Evolutionary conservation across 2,888 invertebrate genomes (phyloP).

Genomic region (Drosophila percnosoma): DNA sequence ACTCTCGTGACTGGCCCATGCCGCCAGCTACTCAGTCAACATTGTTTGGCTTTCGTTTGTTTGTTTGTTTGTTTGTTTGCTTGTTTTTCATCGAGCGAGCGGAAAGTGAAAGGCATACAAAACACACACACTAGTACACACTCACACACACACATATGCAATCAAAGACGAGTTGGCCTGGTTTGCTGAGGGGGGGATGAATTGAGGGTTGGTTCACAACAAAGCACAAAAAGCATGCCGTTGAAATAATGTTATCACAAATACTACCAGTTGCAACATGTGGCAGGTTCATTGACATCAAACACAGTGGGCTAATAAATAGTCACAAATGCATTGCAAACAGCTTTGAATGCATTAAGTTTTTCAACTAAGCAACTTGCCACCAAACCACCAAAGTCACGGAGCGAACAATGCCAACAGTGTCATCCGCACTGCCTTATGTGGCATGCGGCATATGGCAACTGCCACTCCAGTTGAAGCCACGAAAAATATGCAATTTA

Average conservation of each 20-base stretch:
- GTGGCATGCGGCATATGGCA: conserved; percentile 6
- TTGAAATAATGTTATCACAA: conserved; percentile 62
- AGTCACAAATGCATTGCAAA: conserved; percentile 41
- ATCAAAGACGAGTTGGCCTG: conserved; percentile 28
- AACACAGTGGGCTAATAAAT: conserved; percentile 59
- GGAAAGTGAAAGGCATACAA: conserved; percentile 71
- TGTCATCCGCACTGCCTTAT: conserved; percentile 26
- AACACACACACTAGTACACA: conserved; percentile 6
- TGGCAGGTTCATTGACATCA: conserved; percentile 67
- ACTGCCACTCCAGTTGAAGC: conserved; percentile 28
- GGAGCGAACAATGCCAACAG: neutral
- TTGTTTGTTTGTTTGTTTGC: conserved; percentile 48
- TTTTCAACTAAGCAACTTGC: conserved; percentile 16
- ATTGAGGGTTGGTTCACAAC: conserved; percentile 10
- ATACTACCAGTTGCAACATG: conserved; percentile 39
- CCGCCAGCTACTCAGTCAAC: conserved; percentile 47
- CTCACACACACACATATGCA: neutral
- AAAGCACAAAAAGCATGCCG: conserved; percentile 55
- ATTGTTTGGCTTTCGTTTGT: conserved; percentile 47
- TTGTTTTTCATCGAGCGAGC: conserved; percentile 32
- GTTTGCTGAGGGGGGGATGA: neutral
- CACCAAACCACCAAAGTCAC: neutral
- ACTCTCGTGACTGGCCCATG: conserved; percentile 75
- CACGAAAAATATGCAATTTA: conserved; percentile 24
- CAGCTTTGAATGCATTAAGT: conserved; percentile 11